Conservation (phyloP, 2,797 vertebrate species). For the Danio tinwini region DNA sequence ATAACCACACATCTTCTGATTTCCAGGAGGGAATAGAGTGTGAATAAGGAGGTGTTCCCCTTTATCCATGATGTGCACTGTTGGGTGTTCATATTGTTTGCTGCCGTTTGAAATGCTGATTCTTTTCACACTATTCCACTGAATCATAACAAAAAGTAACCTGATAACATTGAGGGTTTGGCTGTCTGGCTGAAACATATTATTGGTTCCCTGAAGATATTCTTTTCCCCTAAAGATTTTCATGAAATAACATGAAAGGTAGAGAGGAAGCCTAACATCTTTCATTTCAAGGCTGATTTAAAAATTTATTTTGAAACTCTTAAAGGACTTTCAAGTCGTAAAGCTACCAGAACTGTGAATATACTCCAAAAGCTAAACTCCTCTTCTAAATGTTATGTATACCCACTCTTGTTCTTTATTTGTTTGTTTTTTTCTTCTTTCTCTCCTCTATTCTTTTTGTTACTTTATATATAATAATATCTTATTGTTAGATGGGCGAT, state of each 20-base stretch:
- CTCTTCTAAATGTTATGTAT: too few relatives aligned
- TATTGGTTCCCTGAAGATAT: constrained; percentile 4
- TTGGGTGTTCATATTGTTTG: constrained; percentile 34
- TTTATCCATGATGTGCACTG: constrained; percentile 5
- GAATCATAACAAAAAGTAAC: constrained; percentile 31
- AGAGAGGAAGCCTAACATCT: too few relatives aligned
- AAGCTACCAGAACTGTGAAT: too few relatives aligned
- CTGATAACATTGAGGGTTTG: constrained; percentile 38
- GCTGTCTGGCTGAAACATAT: constrained; percentile 13
- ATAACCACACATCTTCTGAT: background rate
- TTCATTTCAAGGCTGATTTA: too few relatives aligned
- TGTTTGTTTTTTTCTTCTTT: too few relatives aligned
- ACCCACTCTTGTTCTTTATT: too few relatives aligned
- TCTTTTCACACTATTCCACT: constrained; percentile 33
- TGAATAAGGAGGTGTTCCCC: constrained; percentile 36
- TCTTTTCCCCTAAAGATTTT: constrained; percentile 1
- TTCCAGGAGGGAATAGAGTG: constrained; percentile 13
- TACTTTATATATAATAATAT: too few relatives aligned
- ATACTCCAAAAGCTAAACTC: too few relatives aligned
- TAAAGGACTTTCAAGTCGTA: too few relatives aligned
- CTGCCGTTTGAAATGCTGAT: constrained; percentile 34
- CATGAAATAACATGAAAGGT: constrained; percentile 17
- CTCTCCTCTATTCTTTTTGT: too few relatives aligned
- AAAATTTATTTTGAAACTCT: too few relatives aligned
- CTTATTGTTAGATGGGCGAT: too few relatives aligned